Conservation (phyloP, 1,140 invertebrate genomes). For the Tribolium castaneum region DNA sequence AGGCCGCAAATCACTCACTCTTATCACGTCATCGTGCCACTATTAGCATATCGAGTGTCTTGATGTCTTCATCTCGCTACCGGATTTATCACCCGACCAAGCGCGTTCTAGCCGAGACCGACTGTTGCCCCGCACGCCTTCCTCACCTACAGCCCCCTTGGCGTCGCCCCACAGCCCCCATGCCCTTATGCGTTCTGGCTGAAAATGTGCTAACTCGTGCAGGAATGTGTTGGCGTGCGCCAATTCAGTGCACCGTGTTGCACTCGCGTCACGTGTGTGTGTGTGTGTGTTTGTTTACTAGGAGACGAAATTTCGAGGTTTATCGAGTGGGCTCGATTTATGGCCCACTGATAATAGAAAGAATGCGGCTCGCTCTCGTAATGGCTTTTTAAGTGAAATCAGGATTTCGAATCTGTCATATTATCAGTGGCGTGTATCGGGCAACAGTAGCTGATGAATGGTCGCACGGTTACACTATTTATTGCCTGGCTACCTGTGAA, state of each 20-base stretch:
- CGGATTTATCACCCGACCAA: background rate
- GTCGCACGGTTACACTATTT: conserved; percentile 43
- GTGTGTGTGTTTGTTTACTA: too few relatives aligned
- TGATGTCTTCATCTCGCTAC: conserved; percentile 46
- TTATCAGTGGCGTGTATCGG: conserved; percentile 51
- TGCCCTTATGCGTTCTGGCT: conserved; percentile 8
- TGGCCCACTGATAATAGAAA: conserved; percentile 19
- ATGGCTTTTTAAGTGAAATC: conserved; percentile 57
- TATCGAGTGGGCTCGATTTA: conserved; percentile 33
- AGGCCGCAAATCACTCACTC: background rate
- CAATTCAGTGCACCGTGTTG: too few relatives aligned
- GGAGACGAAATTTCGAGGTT: conserved; percentile 34
- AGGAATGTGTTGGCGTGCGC: conserved; percentile 44
- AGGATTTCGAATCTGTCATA: conserved; percentile 55
- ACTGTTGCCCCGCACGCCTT: background rate
- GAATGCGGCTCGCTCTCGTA: conserved; percentile 47
- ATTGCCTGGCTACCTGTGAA: conserved; percentile 42
- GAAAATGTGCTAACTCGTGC: conserved; percentile 44
- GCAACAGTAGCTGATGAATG: conserved; percentile 42
- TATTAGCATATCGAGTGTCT: conserved; percentile 43
- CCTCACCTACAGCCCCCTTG: background rate
- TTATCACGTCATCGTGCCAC: conserved; percentile 27
- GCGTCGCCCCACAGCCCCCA: background rate
- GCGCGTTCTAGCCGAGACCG: background rate
- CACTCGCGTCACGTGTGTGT: too few relatives aligned